phyloP scores from a whole-genome alignment of 2,888 invertebrate species.

The Lasioglossum zephyrum region DNA sequence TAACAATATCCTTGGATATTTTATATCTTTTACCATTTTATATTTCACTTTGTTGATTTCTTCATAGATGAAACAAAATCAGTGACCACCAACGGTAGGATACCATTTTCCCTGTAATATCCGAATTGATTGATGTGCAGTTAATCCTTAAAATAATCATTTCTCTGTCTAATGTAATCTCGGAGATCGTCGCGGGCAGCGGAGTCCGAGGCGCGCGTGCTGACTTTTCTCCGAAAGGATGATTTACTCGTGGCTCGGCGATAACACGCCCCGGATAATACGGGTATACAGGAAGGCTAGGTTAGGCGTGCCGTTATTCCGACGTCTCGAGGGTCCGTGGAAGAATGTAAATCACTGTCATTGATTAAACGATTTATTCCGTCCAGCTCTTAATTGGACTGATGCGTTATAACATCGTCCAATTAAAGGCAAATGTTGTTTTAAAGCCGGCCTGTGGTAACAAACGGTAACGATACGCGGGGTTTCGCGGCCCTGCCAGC shows the following conservation, averaged over 20 bases:
- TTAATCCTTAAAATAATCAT: neutral
- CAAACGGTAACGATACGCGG: constrained; percentile 57
- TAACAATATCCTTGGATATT: no score
- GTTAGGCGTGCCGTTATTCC: constrained; percentile 43
- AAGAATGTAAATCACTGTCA: constrained; percentile 75
- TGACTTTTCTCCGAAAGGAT: constrained; percentile 25
- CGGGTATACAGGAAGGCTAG: constrained; percentile 45
- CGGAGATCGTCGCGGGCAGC: neutral
- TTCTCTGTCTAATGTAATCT: neutral
- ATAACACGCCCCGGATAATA: constrained; percentile 50
- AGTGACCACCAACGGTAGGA: no score
- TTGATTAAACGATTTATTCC: constrained; percentile 77
- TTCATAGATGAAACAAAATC: no score
- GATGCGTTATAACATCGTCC: constrained; percentile 75
- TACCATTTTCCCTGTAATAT: neutral
- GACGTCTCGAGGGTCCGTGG: constrained; percentile 22
- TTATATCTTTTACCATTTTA: no score
- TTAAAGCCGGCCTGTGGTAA: constrained; percentile 67
- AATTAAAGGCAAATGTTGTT: constrained; percentile 72
- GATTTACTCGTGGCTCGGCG: constrained; percentile 34
- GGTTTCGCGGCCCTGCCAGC: constrained; percentile 12
- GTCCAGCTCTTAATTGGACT: constrained; percentile 75
- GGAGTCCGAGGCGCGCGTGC: neutral
- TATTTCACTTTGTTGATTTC: no score
- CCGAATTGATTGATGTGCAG: neutral